phyloP scores from a whole-genome alignment of 2,888 invertebrate species.

The Xestia rhomboidea region DNA sequence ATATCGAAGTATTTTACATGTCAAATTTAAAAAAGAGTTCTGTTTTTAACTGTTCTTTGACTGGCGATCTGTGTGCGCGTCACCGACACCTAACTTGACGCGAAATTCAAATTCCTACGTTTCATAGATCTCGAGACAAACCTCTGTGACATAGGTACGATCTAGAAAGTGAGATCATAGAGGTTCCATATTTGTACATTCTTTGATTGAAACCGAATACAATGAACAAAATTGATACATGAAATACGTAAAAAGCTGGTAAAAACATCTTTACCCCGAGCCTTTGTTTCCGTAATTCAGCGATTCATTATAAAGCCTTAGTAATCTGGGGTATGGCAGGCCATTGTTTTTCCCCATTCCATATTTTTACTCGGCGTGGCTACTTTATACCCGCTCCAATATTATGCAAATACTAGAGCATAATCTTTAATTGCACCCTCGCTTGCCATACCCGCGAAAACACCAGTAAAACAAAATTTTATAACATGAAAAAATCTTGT shows the following conservation, averaged over 20 bases:
- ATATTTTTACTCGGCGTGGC: constrained; percentile 71
- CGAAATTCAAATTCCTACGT: not conserved
- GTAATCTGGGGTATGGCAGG: constrained; percentile 69
- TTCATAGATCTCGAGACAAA: not conserved
- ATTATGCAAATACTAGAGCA: constrained; percentile 83
- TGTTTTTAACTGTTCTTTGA: not conserved
- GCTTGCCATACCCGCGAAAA: constrained; percentile 68
- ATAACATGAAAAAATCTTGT: constrained; percentile 71
- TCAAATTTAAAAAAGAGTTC: not conserved
- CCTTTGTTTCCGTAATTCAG: constrained; percentile 60
- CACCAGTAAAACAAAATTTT: constrained; percentile 73
- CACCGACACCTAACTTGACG: not conserved
- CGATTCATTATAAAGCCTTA: constrained; percentile 66
- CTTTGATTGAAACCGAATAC: constrained; percentile 35
- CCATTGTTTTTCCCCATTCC: constrained; percentile 65
- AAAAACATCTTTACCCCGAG: constrained; percentile 44
- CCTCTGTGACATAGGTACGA: not conserved
- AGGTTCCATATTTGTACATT: constrained; percentile 1
- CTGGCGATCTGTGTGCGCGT: not conserved
- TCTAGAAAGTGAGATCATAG: not conserved
- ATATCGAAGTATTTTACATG: not conserved
- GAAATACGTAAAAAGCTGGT: constrained; percentile 28
- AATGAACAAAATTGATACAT: constrained; percentile 37
- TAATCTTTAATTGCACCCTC: constrained; percentile 82
- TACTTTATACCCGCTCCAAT: constrained; percentile 75